Base-by-base conservation (phyloP, 2,888 invertebrate species). In the Cancer borealis region DNA sequence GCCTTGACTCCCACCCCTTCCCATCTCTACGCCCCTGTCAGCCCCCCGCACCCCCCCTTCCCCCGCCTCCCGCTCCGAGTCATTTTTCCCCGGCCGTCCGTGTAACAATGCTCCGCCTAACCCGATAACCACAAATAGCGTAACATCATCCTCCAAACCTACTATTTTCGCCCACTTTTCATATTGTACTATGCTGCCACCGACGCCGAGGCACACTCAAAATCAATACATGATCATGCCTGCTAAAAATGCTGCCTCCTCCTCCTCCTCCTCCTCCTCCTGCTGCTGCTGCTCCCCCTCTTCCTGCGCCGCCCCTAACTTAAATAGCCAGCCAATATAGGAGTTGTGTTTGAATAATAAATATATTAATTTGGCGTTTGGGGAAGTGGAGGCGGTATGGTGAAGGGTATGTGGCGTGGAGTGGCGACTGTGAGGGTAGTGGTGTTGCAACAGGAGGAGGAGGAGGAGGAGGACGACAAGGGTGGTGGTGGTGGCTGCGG, bases 141-240 rank as follows among this genome's bases (percentile, higher is more conserved):
- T 79, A 45, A 73, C 93, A 49, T 79, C 93, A 26, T n/a, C 45
- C 93, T 79, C 79, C 30, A 47, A 84, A 39, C 84, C n/a, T 21
- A 26, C 66, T 88, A n/a, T 45, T 88, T 60, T 66, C 73, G 66
- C 47, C 88, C 90, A 47, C 90, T 49, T 45, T 87, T 91, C 84
- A 90, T 91, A 49, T 87, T 90, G 84, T 87, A 91, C 84, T 93
- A 79, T 79, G 73, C 60, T 39, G 91, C 91, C 91, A 60, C 39
- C 60, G 73, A 66, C 90, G 54, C 90, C 91, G 90, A 89, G 93
- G 45, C 89, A 60, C 93, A 66, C 30, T 79, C 88, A 93, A 91
- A 93, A 93, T 93, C 93, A 93, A 93, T 93, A 93, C 93, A 93
- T 93, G 93, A 93, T 93, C 93, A 93, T 91, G 93, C 87, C 87